Evolutionary conservation across 1,140 invertebrate genomes (phyloP).

Genomic region (Phymorhynchus buccinoides): DNA sequence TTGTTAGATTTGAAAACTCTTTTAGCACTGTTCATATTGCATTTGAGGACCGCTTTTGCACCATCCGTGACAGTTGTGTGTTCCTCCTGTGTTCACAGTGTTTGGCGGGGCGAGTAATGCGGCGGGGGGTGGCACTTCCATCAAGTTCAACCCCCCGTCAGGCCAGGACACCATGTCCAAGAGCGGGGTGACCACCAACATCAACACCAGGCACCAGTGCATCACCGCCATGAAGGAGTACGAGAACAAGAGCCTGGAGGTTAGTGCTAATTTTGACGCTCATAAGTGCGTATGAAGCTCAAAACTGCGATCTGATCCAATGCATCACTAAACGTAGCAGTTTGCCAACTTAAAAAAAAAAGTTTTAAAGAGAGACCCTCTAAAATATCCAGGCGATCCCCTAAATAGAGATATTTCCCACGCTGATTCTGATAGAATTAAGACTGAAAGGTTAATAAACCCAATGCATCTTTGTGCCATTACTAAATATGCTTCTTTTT

Average conservation of each 20-base stretch:
- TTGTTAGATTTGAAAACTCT: background rate
- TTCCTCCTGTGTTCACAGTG: slow-evolving; percentile 51
- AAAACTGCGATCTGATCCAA: background rate
- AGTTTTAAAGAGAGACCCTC: too few species aligned
- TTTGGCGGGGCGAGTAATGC: slow-evolving; percentile 42
- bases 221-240: slow-evolving; percentile 99
- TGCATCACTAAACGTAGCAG: too few species aligned
- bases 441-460: too few species aligned
- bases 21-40: too few species aligned
- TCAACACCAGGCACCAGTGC: slow-evolving; percentile 93
- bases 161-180: slow-evolving; percentile 92
- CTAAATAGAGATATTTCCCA: too few species aligned
- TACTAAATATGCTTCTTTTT: too few species aligned
- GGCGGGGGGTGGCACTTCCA: slow-evolving; percentile 53
- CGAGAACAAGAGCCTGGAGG: slow-evolving; percentile 91
- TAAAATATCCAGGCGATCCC: too few species aligned
- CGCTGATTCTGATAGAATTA: too few species aligned
- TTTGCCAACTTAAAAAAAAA: too few species aligned
- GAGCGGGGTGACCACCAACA: slow-evolving; percentile 84
- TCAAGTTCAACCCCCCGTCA: slow-evolving; percentile 88
- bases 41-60: background rate
- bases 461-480: too few species aligned
- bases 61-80: background rate
- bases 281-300: too few species aligned
- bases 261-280: too few species aligned